Evolutionary conservation across 2,797 vertebrate genomes (phyloP), one percentile per base, ranked within the genome.

Genomic region (Erithacus rubecula): DNA sequence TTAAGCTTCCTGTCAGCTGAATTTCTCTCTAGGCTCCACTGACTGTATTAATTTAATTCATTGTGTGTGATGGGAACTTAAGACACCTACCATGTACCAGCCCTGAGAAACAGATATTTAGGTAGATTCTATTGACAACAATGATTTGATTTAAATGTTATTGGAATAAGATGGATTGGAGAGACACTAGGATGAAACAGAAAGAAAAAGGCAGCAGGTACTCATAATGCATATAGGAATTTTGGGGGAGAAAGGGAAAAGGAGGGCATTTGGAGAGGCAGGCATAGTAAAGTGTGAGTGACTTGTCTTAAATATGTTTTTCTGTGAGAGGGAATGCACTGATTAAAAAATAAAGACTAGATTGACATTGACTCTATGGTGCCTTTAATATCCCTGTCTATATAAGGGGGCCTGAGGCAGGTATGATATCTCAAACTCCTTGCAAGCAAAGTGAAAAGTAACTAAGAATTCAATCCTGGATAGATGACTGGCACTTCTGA

Each of bases 1-100:
- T 89, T 69, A 89, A 76, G 26, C 39, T 63, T 90, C 77, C 87
- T 84, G 55, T 72, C 52, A 84, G 63, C 11, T 84, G 63, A 72
- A 76, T 90, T 95, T 93, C 36, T 92, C 39, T 92, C 67, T 76
- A 63, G 74, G 47, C 64, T 93, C 26, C 44, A 46, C 70, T 77
- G 78, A n/a, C 59, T 83, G 16, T 74, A 63, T 27, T 89, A 70
- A 91, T 94, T 84, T 51, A 39, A 72, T 95, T 81, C 27, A 44
- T 56, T 89, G 43, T 56, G 67, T 69, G 4, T 56, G 84, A 63
- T 36, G 47, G 47, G 68, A 82, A 24, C 37, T 72, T 87, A 76
- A 52, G 60, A 79, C 70, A 89, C 39, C 44, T 94, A 76, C 70
- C 47, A 92, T n/a, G 72, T 29, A 52, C 36, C 43, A 82, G 37